Conservation (phyloP, 2,797 vertebrate genomes). For the Malacoraja senta region DNA sequence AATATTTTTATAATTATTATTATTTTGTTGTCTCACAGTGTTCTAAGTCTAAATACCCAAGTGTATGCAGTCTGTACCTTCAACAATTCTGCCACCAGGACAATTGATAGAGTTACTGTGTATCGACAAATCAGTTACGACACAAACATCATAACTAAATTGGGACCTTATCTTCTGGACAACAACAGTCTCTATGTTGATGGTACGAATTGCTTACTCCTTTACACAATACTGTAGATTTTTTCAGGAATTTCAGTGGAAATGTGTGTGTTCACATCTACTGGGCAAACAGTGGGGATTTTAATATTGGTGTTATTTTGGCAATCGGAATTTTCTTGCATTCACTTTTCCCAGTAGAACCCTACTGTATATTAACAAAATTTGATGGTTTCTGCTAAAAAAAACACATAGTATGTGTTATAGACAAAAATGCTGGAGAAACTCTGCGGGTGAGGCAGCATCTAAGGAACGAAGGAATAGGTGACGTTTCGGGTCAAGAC, state of each 20-base stretch:
- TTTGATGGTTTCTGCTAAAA: no score
- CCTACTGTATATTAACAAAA: no score
- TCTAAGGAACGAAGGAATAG: no score
- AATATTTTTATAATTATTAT: neutral
- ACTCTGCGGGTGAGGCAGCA: no score
- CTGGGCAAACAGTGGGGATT: neutral
- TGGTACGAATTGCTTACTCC: neutral
- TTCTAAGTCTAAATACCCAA: neutral
- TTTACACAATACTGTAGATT: neutral
- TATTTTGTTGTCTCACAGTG: neutral
- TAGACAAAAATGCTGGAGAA: no score
- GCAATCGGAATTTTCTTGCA: neutral
- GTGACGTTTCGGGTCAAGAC: no score
- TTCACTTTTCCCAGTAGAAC: neutral
- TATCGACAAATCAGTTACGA: neutral
- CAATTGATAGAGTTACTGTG: conserved; percentile 9
- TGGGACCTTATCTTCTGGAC: neutral
- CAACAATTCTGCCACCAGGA: neutral
- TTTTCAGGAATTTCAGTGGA: neutral
- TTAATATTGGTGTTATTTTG: neutral
- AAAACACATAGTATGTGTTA: no score
- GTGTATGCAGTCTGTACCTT: conserved; percentile 20
- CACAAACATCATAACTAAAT: neutral
- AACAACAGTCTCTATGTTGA: conserved; percentile 4
- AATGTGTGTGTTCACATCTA: no score